A percentile compares a stretch with the other conserved stretches of the same genome.
Evolutionary conservation across 2,888 invertebrate genomes (phyloP).

Genomic region (Nezara viridula): DNA sequence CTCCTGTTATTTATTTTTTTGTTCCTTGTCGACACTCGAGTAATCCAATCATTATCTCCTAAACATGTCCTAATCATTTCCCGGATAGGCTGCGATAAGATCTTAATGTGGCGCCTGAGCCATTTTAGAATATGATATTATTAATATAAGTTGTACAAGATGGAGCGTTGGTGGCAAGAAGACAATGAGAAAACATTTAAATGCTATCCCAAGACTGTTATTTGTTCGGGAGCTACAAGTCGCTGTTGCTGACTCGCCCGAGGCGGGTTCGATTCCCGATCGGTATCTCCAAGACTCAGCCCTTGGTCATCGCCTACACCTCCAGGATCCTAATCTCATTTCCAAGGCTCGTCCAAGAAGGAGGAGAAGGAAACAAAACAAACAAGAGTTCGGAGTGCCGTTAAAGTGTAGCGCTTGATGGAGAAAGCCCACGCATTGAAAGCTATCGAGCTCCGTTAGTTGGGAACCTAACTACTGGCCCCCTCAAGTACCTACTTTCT

Average conservation of each 20-base stretch:
- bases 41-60: neutral
- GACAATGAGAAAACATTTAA: neutral
- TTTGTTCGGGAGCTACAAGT: constrained; percentile 2
- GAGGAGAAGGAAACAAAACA: neutral
- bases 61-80: neutral
- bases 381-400: neutral
- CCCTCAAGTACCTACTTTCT: too few relatives aligned
- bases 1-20: neutral
- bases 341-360: neutral
- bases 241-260: neutral
- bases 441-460: neutral
- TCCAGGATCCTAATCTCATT: neutral
- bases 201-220: neutral
- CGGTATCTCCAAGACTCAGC: neutral
- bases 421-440: neutral
- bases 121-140: neutral
- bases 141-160: neutral
- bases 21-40: neutral
- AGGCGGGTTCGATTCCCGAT: neutral
- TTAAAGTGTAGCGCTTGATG: neutral
- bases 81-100: neutral
- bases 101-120: constrained; percentile 12
- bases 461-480: too few relatives aligned
- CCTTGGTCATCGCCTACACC: neutral
- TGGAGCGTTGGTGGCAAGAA: neutral